These are phyloP conservation scores for Hydrolagus affinis DNA, from an alignment of 2,113 vertebrate genomes.

Conservation along the genomic window DNA sequence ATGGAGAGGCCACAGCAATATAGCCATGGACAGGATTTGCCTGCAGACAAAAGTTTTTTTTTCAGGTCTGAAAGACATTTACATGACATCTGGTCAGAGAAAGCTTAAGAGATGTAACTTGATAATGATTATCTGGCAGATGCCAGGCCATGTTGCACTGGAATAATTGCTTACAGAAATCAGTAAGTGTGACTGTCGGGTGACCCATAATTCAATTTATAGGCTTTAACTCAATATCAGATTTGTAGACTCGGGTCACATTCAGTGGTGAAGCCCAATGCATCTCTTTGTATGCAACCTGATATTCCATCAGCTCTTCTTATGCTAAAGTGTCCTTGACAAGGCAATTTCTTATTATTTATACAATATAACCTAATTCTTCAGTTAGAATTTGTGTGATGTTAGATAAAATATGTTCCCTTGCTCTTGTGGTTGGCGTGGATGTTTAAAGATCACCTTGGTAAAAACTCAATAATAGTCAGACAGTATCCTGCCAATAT, in stretches of 20 bases:
- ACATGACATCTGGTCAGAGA: constrained; percentile 14
- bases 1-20: neutral
- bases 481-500: too few relatives aligned
- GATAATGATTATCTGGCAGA: neutral
- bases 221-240: neutral
- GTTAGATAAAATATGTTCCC: too few relatives aligned
- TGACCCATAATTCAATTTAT: neutral
- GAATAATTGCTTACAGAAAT: neutral
- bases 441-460: too few relatives aligned
- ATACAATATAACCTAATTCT: too few relatives aligned
- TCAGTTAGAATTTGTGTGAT: too few relatives aligned
- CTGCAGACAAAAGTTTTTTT: constrained; percentile 3
- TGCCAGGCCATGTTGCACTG: neutral
- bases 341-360: neutral
- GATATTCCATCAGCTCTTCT: neutral
- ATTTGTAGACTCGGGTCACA: neutral
- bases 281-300: neutral
- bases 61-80: constrained; percentile 7
- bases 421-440: too few relatives aligned
- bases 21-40: neutral
- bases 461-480: too few relatives aligned
- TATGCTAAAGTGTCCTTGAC: neutral
- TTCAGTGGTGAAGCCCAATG: too few relatives aligned
- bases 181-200: neutral
- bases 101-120: neutral